Evolutionary conservation across 2,888 invertebrate species (phyloP), one percentile per base, ranked within the genome.

Genomic region (Clunio marinus): DNA sequence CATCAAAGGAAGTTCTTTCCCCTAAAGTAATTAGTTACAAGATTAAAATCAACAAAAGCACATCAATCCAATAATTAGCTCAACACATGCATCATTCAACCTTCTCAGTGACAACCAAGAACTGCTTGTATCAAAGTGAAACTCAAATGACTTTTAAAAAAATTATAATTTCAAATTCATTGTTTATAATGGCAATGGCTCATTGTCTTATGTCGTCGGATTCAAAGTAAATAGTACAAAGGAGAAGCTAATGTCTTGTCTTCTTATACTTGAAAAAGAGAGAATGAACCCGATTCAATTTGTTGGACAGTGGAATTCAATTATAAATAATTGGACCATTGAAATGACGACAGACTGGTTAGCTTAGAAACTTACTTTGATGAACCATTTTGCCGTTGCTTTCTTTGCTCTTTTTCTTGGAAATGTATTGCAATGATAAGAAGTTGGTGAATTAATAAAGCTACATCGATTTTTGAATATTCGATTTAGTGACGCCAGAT

Each of bases 341-440:
- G 22, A 22, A 27, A 24, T 13, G 35, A 32, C 41, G 41, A 7
- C 13, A 7, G 15, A 13, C 41, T n/a, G 3, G n/a, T 8, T 51
- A 68, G 58, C 68, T 68, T 51, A 66, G 66, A 55, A 20, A 51
- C 66, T 84, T 84, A 88, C 88, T 87, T 88, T 88, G 74, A 87
- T 86, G 76, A 88, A 87, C 85, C 86, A 86, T 79, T 84, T 81
- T 70, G 85, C 82, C 81, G 82, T 59, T 82, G 57, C 45, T 8
- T 17, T 13, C 20, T 55, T 68, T 5, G 58, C 25, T 41, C 17
- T 55, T 27, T 17, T 37, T 22, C 45, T 55, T 13, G 68, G 68
- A 7, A 68, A 58, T n/a, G 68, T 68, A 51, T 51, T 51, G 51
- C 28, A 51, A n/a, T 15, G 2, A 15, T 41, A 58, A 13, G 37